These are phyloP conservation scores for Dynastes tityus DNA, from an alignment of 2,888 invertebrate genomes.

Conservation along the genomic window DNA sequence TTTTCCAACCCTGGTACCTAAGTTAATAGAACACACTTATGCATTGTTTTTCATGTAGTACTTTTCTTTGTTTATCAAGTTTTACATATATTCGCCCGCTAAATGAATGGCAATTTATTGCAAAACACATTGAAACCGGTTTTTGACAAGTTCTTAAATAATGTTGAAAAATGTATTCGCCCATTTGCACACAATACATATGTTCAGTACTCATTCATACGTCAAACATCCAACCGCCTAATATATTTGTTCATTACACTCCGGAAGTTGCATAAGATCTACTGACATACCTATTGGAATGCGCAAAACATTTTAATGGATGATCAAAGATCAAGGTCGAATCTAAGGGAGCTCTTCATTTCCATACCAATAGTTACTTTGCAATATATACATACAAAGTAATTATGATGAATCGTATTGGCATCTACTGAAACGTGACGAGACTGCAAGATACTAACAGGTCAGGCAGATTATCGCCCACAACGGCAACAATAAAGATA, in stretches of 20 bases:
- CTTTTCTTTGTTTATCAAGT: too few relatives aligned
- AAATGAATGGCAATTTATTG: too few relatives aligned
- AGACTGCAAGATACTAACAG: constrained; percentile 3
- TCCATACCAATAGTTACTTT: background rate
- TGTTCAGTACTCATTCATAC: background rate
- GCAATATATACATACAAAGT: background rate
- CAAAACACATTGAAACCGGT: too few relatives aligned
- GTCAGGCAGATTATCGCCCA: constrained; percentile 11
- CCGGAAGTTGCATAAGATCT: constrained; percentile 27
- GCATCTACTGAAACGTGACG: constrained; percentile 6
- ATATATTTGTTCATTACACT: constrained; percentile 12
- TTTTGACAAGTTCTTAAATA: too few relatives aligned
- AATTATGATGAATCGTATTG: background rate
- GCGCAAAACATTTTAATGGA: background rate
- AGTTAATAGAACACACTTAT: too few relatives aligned
- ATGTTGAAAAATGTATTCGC: too few relatives aligned
- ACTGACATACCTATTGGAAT: background rate
- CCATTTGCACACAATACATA: background rate
- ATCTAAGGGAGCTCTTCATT: constrained; percentile 1
- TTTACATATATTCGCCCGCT: too few relatives aligned
- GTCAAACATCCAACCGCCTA: too few relatives aligned
- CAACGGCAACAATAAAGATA: constrained; percentile 7
- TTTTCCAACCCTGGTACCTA: too few relatives aligned
- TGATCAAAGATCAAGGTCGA: constrained; percentile 21
- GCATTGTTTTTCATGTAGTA: too few relatives aligned